Evolutionary conservation across 35 echinoderm and acorn worm genomes (phyloP), one percentile per base, ranked within the genome.

Genomic region (Nesometra sesokonis): DNA sequence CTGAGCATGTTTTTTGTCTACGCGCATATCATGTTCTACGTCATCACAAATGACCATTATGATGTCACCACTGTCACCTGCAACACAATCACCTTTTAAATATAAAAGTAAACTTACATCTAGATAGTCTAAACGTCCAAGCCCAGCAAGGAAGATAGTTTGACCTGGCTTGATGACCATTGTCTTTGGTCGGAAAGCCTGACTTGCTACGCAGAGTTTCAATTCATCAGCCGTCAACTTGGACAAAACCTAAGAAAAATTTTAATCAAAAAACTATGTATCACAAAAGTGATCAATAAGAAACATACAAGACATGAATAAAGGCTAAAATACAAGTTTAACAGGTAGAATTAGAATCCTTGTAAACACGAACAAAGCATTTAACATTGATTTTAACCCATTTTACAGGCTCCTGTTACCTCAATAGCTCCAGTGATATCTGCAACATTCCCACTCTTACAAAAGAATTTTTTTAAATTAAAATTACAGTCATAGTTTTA

Each of bases 101-200:
- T 2, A 67, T 35, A 80, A 80, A 80, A 7, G 4, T 27, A 32
- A 7, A 79, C 86, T 87, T 86, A 99, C 96, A 81, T 94, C 34
- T 34, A 99, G 39, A 77, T 94, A 99, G 37, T 99, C 96, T n/a
- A 99, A 38, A 37, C 96, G 89, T 17, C 96, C 96, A 11, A 99
- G 81, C 5, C 96, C 96, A 81, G 84, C 93, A 19, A 99, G 85
- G 85, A 99, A 94, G 47, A 99, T 85, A 5, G 83, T 88, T 39
- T 99, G 93, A 32, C 90, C 90, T 77, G 96, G 96, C 77, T 86
- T 90, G 19, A 99, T 76, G 15, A 88, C 76, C n/a, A 99, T 11
- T 7, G 96, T 90, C 37, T 88, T 86, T n/a, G 96, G 96, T 27
- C 85, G 90, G 32, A 94, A 39, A 30, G 91, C 82, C 33, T 32